Percentiles rank a stretch among this genome's conserved stretches.
Conservation (phyloP, 2,113 vertebrate species). For the Rallus limicola region DNA sequence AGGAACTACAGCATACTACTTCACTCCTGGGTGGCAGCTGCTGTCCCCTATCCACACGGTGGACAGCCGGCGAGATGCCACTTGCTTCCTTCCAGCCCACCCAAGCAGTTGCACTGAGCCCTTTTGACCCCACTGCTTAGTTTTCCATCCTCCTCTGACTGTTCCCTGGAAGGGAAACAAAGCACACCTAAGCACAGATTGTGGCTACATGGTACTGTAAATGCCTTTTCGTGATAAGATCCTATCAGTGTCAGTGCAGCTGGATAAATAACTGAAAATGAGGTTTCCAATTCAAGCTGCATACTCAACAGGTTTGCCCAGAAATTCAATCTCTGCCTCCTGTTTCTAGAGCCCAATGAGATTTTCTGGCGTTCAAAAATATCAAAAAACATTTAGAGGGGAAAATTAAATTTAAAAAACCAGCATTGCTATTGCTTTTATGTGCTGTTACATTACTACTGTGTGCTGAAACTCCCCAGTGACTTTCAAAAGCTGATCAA, state of each 20-base stretch:
- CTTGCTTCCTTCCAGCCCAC: neutral
- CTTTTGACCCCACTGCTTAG: neutral
- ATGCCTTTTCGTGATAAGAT: neutral
- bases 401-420: neutral
- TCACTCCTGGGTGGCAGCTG: neutral
- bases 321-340: neutral
- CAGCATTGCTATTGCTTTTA: neutral
- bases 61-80: neutral
- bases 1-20: neutral
- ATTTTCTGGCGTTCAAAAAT: neutral
- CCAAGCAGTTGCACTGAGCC: neutral
- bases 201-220: neutral
- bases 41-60: neutral
- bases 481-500: neutral
- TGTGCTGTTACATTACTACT: neutral
- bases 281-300: neutral
- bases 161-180: neutral
- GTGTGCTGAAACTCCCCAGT: neutral
- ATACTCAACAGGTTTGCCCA: neutral
- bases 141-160: neutral
- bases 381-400: neutral
- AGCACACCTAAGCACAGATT: neutral
- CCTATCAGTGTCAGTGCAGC: neutral
- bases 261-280: neutral
- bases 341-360: neutral